phyloP scores from a whole-genome alignment of 2,113 vertebrate genomes.

The Embiotoca jacksoni region DNA sequence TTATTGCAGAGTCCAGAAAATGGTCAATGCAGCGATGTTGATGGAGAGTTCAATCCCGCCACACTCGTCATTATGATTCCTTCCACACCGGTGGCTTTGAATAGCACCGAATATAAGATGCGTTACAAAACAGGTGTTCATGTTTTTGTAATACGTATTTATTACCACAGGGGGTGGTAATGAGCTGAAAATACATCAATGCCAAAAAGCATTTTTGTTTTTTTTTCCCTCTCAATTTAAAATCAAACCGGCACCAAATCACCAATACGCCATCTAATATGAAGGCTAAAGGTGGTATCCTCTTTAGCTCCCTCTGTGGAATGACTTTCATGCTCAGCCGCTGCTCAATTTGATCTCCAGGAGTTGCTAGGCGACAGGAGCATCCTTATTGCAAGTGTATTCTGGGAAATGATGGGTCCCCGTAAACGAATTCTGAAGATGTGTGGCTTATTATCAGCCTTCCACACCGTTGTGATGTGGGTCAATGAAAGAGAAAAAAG shows the following conservation, averaged over 20 bases:
- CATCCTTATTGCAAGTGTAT: slow-evolving; percentile 58
- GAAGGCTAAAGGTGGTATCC: slow-evolving; percentile 32
- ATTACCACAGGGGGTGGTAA: slow-evolving; percentile 46
- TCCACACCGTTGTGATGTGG: slow-evolving; percentile 25
- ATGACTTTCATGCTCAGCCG: slow-evolving; percentile 75
- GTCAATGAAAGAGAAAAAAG: slow-evolving; percentile 33
- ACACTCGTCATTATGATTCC: slow-evolving; percentile 49
- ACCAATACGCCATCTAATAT: slow-evolving; percentile 10
- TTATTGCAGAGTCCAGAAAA: slow-evolving; percentile 28
- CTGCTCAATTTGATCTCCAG: slow-evolving; percentile 66
- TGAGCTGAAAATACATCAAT: background rate
- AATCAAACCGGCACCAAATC: slow-evolving; percentile 26
- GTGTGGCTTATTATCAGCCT: slow-evolving; percentile 46
- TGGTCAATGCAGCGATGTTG: slow-evolving; percentile 25
- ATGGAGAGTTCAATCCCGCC: slow-evolving; percentile 48
- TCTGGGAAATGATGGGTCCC: slow-evolving; percentile 60
- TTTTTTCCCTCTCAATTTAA: slow-evolving; percentile 15
- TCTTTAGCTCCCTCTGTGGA: slow-evolving; percentile 45
- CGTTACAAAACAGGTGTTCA: slow-evolving; percentile 10
- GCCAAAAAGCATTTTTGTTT: background rate
- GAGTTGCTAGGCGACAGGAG: slow-evolving; percentile 79
- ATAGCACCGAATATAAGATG: slow-evolving; percentile 5
- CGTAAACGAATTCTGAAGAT: slow-evolving; percentile 56
- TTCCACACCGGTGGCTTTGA: slow-evolving; percentile 39
- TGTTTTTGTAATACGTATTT: slow-evolving; percentile 62